Conservation (phyloP, 2,797 vertebrate species). For the Loriculus beryllinus region DNA sequence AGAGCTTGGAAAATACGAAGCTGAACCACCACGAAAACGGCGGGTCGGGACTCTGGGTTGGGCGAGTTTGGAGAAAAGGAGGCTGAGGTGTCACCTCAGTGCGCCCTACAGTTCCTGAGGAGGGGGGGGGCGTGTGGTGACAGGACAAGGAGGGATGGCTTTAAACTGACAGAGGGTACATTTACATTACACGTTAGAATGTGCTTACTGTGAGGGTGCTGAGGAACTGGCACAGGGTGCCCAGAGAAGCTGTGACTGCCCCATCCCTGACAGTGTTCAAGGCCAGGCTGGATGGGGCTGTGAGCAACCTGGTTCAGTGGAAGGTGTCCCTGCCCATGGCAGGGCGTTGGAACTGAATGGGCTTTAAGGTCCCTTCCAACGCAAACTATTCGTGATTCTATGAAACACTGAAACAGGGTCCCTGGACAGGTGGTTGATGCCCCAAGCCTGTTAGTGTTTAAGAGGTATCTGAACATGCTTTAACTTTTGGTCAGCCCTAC, state of each 20-base stretch:
- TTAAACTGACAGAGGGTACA: background rate
- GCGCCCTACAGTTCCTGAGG: background rate
- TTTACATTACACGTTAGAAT: rapidly evolving
- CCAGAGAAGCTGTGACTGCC: background rate
- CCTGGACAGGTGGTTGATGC: too few relatives aligned
- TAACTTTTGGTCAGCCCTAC: background rate
- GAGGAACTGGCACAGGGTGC: too few relatives aligned
- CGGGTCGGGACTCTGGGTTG: rapidly evolving
- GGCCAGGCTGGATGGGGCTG: background rate
- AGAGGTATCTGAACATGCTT: background rate
- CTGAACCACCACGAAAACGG: rapidly evolving
- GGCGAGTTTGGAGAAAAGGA: background rate
- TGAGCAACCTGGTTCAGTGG: background rate
- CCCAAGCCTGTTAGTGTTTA: background rate
- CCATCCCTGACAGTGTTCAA: background rate
- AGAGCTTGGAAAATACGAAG: rapidly evolving
- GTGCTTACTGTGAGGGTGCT: background rate
- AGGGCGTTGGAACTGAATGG: background rate
- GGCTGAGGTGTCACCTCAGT: rapidly evolving
- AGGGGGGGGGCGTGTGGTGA: background rate
- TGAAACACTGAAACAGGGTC: background rate
- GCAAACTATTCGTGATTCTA: background rate
- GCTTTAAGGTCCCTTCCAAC: background rate
- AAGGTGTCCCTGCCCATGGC: background rate
- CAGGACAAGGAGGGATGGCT: rapidly evolving